Base-by-base conservation (phyloP, 2,888 invertebrate genomes). In the Tribolium freemani region DNA sequence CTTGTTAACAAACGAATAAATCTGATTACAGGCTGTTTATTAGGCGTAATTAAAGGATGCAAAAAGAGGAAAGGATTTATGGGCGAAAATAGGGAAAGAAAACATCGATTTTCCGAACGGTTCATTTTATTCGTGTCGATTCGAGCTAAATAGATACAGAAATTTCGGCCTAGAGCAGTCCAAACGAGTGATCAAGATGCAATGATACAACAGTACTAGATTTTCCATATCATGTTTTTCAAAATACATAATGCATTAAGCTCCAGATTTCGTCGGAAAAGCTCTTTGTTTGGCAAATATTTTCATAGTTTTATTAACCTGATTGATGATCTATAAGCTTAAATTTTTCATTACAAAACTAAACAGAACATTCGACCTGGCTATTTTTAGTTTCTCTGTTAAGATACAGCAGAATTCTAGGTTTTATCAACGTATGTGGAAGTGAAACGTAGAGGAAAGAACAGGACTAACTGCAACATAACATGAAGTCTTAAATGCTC, bases 251-350 rank as follows among this genome's bases (percentile, higher is more conserved):
- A 51, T 63, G 31, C 48, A 11, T 13, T 10, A 21, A 31, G 63
- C 51, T 38, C 51, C 51, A 38, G 50, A 51, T 63, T 63, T 63
- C 63, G 38, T 6, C 20, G 51, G 51, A 63, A 63, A 63, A 63
- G 63, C 63, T 51, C 63, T 63, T 63, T 63, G 63, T 63, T 63
- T 63, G 20, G 63, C 38, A 63, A 63, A 63, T 53, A 13, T 48
- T 26, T 9, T 51, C 30, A 38, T 63, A 21, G 51, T 21, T 61
- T 61, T 26, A 13, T n/a, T n/a, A n/a, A n/a, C n/a, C n/a, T n/a
- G n/a, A n/a, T n/a, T n/a, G n/a, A n/a, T n/a, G n/a, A n/a, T n/a
- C n/a, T n/a, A n/a, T n/a, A n/a, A n/a, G n/a, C n/a, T n/a, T n/a
- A n/a, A n/a, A n/a, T n/a, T n/a, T n/a, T n/a, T 38, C 9, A 38